These are phyloP conservation scores for Aplidium turbinatum DNA, from an alignment of 23 tunicate genomes.

Conservation along the genomic window DNA sequence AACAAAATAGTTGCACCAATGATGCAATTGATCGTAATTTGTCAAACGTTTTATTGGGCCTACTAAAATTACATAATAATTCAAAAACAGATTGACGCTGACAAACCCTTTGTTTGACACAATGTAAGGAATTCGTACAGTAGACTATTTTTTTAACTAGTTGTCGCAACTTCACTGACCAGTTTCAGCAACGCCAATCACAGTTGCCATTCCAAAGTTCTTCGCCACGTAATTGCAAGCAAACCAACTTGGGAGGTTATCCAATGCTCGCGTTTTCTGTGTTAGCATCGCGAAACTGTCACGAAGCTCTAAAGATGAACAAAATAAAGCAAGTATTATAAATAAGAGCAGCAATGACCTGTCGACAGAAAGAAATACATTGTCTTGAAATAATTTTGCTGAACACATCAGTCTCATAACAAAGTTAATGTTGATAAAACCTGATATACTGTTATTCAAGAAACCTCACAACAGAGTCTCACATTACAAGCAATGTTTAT, in stretches of 20 bases:
- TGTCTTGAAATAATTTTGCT: background rate
- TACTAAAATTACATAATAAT: no score
- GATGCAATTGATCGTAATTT: no score
- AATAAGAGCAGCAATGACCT: background rate
- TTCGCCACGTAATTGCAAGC: constrained; percentile 46
- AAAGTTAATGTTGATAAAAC: no score
- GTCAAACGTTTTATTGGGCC: no score
- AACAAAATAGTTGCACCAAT: no score
- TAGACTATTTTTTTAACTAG: no score
- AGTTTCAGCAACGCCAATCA: constrained; percentile 49
- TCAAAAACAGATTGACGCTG: no score
- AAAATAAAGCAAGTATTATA: background rate
- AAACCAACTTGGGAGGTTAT: constrained; percentile 67
- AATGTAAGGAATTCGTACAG: no score
- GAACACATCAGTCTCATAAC: background rate
- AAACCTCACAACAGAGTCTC: background rate
- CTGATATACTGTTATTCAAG: no score
- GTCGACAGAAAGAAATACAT: background rate
- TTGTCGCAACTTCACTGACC: constrained; percentile 49
- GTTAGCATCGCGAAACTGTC: constrained; percentile 82
- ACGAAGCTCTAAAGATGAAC: constrained; percentile 44
- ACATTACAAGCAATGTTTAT: no score
- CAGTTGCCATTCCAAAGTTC: constrained; percentile 40
- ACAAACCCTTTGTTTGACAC: no score
- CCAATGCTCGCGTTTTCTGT: constrained; percentile 55